Percentiles rank a stretch among this genome's conserved stretches.
Conservation (phyloP, 2,797 vertebrate species). For the Acanthornis magna region DNA sequence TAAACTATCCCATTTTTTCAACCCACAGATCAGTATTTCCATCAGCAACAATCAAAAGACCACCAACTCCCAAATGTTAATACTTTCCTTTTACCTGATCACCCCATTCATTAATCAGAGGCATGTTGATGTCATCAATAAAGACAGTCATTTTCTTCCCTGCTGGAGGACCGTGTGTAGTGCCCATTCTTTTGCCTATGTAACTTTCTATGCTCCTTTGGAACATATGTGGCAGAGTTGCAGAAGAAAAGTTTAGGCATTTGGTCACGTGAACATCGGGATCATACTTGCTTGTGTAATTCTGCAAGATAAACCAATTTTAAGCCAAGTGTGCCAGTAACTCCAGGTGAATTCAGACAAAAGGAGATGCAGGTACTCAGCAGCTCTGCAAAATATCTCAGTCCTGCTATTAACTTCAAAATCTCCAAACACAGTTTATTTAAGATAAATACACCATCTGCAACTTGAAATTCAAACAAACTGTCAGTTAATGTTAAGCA, state of each 20-base stretch:
- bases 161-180: conserved; percentile 82
- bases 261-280: conserved; percentile 80
- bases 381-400: neutral
- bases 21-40: neutral
- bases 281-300: conserved; percentile 79
- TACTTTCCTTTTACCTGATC: conserved; percentile 79
- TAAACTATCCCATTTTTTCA: neutral
- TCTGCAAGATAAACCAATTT: conserved; percentile 66
- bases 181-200: conserved; percentile 84
- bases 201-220: conserved; percentile 84
- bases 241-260: conserved; percentile 84
- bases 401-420: neutral
- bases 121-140: conserved; percentile 90
- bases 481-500: neutral
- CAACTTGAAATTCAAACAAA: neutral
- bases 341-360: neutral
- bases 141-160: conserved; percentile 86
- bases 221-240: conserved; percentile 81
- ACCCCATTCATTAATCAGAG: conserved; percentile 87
- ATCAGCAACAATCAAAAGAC: neutral
- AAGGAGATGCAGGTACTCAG: neutral
- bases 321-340: neutral
- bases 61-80: neutral
- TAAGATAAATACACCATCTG: neutral
- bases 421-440: neutral